A percentile compares a stretch with the other conserved stretches of the same genome.
These are phyloP conservation scores for Leuciscus waleckii DNA, from an alignment of 2,797 vertebrate species.

Conservation along the genomic window DNA sequence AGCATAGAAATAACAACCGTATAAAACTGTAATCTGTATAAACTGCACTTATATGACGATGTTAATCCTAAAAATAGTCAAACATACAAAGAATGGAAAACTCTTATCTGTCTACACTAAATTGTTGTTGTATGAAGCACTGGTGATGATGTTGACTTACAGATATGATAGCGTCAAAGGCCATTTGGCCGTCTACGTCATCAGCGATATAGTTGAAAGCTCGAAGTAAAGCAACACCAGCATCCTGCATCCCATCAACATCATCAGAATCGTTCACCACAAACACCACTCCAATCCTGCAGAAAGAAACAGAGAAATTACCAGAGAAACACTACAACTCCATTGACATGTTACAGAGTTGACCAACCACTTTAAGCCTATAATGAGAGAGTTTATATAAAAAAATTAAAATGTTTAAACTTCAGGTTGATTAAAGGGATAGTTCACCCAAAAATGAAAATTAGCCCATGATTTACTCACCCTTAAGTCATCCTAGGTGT, in stretches of 20 bases:
- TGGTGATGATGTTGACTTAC: slow-evolving; percentile 77
- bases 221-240: slow-evolving; percentile 91
- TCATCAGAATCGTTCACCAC: slow-evolving; percentile 91
- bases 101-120: neutral
- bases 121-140: neutral
- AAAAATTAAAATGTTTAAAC: too few species aligned
- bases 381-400: neutral
- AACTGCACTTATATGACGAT: neutral
- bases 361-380: neutral
- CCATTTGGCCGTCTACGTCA: slow-evolving; percentile 88
- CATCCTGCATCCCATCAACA: slow-evolving; percentile 90
- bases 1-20: too few species aligned
- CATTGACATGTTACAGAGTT: neutral
- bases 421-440: neutral
- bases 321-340: neutral
- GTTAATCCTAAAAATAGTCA: neutral
- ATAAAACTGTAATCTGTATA: too few species aligned
- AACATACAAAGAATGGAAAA: neutral
- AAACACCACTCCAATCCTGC: slow-evolving; percentile 93
- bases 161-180: slow-evolving; percentile 89
- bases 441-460: too few species aligned
- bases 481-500: too few species aligned
- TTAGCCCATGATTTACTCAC: too few species aligned
- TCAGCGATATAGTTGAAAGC: slow-evolving; percentile 94
- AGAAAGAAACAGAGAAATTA: neutral